Evolutionary conservation across 2,797 vertebrate genomes (phyloP).

Genomic region (Myoxocephalus aenaeus): DNA sequence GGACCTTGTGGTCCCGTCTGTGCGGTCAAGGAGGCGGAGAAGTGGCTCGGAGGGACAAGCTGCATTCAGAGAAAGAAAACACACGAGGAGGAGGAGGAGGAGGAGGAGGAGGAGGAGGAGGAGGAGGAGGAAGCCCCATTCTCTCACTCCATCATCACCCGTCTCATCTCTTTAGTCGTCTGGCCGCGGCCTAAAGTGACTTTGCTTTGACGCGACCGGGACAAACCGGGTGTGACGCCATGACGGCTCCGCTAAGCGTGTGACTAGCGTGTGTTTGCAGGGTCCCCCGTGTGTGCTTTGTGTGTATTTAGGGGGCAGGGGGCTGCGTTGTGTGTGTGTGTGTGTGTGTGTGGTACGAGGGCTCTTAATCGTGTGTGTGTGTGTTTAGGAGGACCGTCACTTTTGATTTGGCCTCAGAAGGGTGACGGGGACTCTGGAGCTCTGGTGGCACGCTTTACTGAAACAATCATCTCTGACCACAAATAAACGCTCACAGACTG

Average conservation of each 20-base stretch:
- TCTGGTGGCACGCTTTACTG: slow-evolving; percentile 75
- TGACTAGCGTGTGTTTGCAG: slow-evolving; percentile 63
- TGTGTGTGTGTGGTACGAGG: background rate
- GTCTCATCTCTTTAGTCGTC: slow-evolving; percentile 77
- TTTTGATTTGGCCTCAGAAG: slow-evolving; percentile 78
- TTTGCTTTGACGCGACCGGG: slow-evolving; percentile 78
- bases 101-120: no score
- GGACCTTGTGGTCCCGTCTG: slow-evolving; percentile 63
- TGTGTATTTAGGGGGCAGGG: slow-evolving; percentile 51
- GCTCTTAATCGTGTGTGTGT: background rate
- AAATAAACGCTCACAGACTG: slow-evolving; percentile 64
- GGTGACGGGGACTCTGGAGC: slow-evolving; percentile 79
- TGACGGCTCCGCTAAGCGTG: slow-evolving; percentile 67
- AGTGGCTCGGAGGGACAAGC: slow-evolving; percentile 76
- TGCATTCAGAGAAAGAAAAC: slow-evolving; percentile 55
- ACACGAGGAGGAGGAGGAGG: no score
- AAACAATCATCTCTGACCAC: slow-evolving; percentile 72
- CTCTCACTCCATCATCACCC: slow-evolving; percentile 76
- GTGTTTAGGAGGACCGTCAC: slow-evolving; percentile 73
- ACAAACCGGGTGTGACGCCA: slow-evolving; percentile 73
- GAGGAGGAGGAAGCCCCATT: slow-evolving; percentile 62
- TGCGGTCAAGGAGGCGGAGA: slow-evolving; percentile 77
- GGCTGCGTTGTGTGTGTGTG: slow-evolving; percentile 25
- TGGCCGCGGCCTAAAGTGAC: slow-evolving; percentile 76
- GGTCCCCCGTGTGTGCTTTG: slow-evolving; percentile 41